Base-by-base conservation (phyloP, 1,140 invertebrate species). In the Caenorhabditis briggsae region DNA sequence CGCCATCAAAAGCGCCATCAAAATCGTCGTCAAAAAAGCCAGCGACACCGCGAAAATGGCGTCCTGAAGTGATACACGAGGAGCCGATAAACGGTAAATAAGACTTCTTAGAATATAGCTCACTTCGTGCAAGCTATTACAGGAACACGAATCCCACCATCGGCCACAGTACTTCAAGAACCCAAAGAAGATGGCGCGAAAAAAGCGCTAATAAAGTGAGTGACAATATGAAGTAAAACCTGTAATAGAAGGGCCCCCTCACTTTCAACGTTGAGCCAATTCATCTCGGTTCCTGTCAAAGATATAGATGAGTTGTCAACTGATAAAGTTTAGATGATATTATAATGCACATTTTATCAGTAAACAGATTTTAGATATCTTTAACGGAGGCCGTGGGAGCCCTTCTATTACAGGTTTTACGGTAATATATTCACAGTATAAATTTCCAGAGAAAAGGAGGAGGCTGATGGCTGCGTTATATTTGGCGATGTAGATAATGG, bases 401-500 rank as follows among this genome's bases (percentile, higher is more conserved):
- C 33, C 33, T 33, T 33, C 33, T 33, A 33, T 33, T 53, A 11
- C 11, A 53, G 11, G 12, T 14, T 53, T 65, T 65, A 6, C 23
- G n/a, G 18, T 18, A 50, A 41, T 16, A 48, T 18, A 25, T 12
- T 43, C 16, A 12, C 5, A 55, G 12, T n/a, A 20, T 25, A 41
- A 12, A 9, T 14, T 82, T 86, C 53, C 61, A 86, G 84, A 58
- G 65, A 65, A 33, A 33, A 50, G 56, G 61, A 85, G 82, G 70
- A 84, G 46, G 59, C 56, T 16, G 65, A 87, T 48, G 83, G 82
- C 3, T 61, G 70, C 48, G 64, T 87, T 2, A 85, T 83, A n/a
- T 87, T 87, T 61, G 86, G 86, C 18, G 86, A 87, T 48, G 65
- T 61, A 2, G 86, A 87, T 18, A 85, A 56, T 18, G 86, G 86